phyloP scores from a whole-genome alignment of 2,888 invertebrate genomes.

The Epiblema foenella region DNA sequence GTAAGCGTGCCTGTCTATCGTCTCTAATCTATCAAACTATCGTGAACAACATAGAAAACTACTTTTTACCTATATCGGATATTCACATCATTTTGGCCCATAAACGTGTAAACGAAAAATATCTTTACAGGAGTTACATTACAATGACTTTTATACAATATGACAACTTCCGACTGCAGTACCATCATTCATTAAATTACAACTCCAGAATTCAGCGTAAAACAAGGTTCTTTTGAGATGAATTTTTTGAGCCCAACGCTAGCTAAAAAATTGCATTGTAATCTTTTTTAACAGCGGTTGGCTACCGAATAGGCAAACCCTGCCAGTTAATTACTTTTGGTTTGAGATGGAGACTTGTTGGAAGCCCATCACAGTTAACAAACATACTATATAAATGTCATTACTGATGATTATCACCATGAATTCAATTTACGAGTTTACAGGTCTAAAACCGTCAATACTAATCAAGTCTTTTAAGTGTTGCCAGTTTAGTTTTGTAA shows the following conservation, averaged over 20 bases:
- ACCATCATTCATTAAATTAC: neutral
- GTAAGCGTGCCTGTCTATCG: conserved; percentile 13
- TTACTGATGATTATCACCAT: too few species aligned
- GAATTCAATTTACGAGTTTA: too few species aligned
- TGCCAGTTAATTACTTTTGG: neutral
- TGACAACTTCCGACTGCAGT: neutral
- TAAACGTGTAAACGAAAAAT: conserved; percentile 3
- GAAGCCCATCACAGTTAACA: neutral
- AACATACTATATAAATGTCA: too few species aligned
- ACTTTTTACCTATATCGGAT: neutral
- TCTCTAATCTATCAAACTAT: conserved; percentile 17
- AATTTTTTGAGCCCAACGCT: neutral
- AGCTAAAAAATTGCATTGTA: neutral
- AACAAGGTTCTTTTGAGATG: neutral
- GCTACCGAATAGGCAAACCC: too few species aligned
- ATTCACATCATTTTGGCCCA: conserved; percentile 20
- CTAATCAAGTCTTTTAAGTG: too few species aligned
- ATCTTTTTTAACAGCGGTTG: neutral
- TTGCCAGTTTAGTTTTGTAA: too few species aligned
- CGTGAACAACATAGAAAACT: neutral
- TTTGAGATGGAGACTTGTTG: neutral
- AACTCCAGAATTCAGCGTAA: neutral
- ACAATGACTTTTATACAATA: neutral
- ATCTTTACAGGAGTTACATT: neutral
- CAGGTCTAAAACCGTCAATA: too few species aligned